phyloP scores from a whole-genome alignment of 2,113 vertebrate species.

The Paralichthys olivaceus region DNA sequence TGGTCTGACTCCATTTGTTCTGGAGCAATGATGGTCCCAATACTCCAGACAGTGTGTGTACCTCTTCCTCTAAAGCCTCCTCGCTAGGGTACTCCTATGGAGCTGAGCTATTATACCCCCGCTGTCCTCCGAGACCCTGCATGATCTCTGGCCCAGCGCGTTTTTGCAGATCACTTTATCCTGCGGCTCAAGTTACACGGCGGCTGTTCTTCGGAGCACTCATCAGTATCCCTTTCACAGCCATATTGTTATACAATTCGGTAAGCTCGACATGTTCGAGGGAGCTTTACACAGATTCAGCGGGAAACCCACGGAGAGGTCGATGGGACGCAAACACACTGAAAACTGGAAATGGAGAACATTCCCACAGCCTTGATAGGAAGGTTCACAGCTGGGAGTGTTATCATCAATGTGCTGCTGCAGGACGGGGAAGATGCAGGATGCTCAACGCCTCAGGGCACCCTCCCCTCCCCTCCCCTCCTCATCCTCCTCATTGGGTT shows the following conservation, averaged over 20 bases:
- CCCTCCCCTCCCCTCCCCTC: neutral
- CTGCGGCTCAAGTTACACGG: constrained; percentile 59
- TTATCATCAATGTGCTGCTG: neutral
- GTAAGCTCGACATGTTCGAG: constrained; percentile 46
- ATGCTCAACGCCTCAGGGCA: constrained; percentile 12
- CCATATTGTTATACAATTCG: constrained; percentile 47
- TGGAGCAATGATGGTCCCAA: neutral
- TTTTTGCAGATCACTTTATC: constrained; percentile 61
- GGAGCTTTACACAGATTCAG: constrained; percentile 57
- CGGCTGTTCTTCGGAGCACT: constrained; percentile 51
- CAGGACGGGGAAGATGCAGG: constrained; percentile 11
- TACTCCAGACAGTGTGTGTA: constrained; percentile 2
- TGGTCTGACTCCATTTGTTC: constrained; percentile 32
- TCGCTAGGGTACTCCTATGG: constrained; percentile 40
- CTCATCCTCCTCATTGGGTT: neutral
- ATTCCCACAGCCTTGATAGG: constrained; percentile 6
- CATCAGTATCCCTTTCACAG: constrained; percentile 65
- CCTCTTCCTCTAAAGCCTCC: constrained; percentile 28
- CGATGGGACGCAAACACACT: constrained; percentile 38
- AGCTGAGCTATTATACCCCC: constrained; percentile 53
- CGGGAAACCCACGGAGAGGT: constrained; percentile 35
- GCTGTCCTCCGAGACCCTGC: constrained; percentile 41
- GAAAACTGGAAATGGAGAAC: constrained; percentile 18
- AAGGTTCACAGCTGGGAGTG: constrained; percentile 22
- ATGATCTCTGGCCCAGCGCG: constrained; percentile 39